Conservation (phyloP, 2,888 invertebrate species). For the Steinernema hermaphroditum region DNA sequence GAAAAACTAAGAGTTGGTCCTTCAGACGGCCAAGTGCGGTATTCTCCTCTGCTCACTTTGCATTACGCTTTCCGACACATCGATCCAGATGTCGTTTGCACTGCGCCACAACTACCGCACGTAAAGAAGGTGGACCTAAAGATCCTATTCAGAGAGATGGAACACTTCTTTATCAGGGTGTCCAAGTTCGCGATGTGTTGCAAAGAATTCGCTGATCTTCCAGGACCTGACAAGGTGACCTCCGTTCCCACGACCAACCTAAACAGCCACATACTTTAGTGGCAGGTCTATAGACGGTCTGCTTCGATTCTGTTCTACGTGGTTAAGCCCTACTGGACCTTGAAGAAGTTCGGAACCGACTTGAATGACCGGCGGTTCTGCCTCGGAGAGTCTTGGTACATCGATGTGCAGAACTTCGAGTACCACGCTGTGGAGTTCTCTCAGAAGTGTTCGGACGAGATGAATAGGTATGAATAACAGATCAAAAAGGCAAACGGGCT, state of each 20-base stretch:
- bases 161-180: background rate
- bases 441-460: background rate
- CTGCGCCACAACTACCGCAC: background rate
- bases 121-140: background rate
- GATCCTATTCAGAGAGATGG: background rate
- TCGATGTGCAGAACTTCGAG: background rate
- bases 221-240: background rate
- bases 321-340: background rate
- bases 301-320: background rate
- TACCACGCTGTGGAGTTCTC: background rate
- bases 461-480: background rate
- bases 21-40: background rate
- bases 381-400: background rate
- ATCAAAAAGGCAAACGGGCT: too few species aligned
- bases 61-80: background rate
- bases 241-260: background rate
- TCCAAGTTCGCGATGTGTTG: background rate
- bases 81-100: background rate
- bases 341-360: background rate
- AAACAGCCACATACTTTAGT: background rate
- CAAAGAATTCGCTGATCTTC: background rate
- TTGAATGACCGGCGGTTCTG: background rate
- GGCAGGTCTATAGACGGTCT: background rate
- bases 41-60: background rate
- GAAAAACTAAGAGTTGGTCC: background rate